A percentile compares a stretch with the other conserved stretches of the same genome.
Conservation (phyloP, 2,113 vertebrate species). For the Engystomops pustulosus region DNA sequence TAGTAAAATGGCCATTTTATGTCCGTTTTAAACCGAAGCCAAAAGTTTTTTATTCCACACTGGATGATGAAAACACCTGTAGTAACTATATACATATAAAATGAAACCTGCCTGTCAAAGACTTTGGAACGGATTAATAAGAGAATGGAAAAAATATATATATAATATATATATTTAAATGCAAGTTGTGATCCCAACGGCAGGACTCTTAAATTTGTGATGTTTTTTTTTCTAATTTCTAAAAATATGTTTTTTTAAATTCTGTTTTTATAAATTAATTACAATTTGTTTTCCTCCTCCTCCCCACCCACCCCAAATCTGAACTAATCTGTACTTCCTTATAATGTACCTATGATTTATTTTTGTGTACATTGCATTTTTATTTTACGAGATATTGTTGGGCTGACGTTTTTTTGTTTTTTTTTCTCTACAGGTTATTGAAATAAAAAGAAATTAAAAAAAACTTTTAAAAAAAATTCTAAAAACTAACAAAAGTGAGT, state of each 20-base stretch:
- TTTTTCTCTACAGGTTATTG: slow-evolving; percentile 68
- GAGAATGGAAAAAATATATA: slow-evolving; percentile 3
- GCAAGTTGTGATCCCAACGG: slow-evolving; percentile 51
- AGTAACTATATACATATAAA: slow-evolving; percentile 68
- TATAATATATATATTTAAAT: slow-evolving; percentile 54
- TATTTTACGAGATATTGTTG: slow-evolving; percentile 57
- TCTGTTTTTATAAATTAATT: slow-evolving; percentile 77
- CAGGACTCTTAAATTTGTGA: slow-evolving; percentile 55
- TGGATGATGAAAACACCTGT: no score
- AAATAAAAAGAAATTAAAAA: not conserved
- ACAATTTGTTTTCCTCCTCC: slow-evolving; percentile 61
- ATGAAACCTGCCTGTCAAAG: slow-evolving; percentile 62
- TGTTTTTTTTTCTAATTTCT: slow-evolving; percentile 51
- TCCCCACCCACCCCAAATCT: slow-evolving; percentile 65
- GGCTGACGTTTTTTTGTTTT: slow-evolving; percentile 65
- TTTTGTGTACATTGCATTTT: slow-evolving; percentile 63
- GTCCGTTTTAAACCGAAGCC: no score
- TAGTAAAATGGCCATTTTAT: no score
- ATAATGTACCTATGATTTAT: slow-evolving; percentile 70
- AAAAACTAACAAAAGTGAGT: slow-evolving; percentile 75
- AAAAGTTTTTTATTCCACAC: no score
- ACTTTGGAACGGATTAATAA: slow-evolving; percentile 43
- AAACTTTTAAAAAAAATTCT: slow-evolving; percentile 74
- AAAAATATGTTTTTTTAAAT: slow-evolving; percentile 56
- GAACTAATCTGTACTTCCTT: slow-evolving; percentile 71